These are phyloP conservation scores for Montipora cactus DNA, from an alignment of 64 coral and sea anemone species.

Conservation along the genomic window DNA sequence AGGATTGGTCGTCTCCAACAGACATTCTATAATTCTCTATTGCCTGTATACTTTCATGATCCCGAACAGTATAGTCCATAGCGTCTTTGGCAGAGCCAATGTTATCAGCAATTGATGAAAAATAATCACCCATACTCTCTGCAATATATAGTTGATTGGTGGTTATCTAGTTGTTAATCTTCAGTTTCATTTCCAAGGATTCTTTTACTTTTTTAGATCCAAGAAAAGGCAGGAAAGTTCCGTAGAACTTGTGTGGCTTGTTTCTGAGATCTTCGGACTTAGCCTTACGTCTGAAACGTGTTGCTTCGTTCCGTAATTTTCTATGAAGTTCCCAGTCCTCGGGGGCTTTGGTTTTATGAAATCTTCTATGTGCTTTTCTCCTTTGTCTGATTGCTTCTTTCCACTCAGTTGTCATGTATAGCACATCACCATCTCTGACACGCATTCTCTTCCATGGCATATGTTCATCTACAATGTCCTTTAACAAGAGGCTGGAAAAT, in stretches of 20 bases:
- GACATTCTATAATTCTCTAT: slow-evolving; percentile 20
- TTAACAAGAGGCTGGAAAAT: not conserved
- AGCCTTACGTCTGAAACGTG: not conserved
- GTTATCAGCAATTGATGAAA: slow-evolving; percentile 11
- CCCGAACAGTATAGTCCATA: not conserved
- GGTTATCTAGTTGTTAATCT: slow-evolving; percentile 15
- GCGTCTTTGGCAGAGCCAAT: not conserved
- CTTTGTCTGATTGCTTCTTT: slow-evolving; percentile 54
- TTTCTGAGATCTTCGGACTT: not conserved
- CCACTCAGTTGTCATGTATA: slow-evolving; percentile 65
- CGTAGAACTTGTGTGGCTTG: not conserved
- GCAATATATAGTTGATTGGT: slow-evolving; percentile 7
- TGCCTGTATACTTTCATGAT: slow-evolving; percentile 56
- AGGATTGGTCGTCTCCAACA: slow-evolving; percentile 9
- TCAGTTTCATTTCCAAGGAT: not conserved
- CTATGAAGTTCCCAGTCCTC: slow-evolving; percentile 51
- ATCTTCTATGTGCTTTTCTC: slow-evolving; percentile 24
- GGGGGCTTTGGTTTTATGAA: slow-evolving; percentile 33
- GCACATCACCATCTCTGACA: slow-evolving; percentile 51
- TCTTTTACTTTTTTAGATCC: slow-evolving; percentile 23
- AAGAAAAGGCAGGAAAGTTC: not conserved
- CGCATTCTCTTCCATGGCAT: slow-evolving; percentile 71
- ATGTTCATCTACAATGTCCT: slow-evolving; percentile 43
- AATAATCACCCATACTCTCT: slow-evolving; percentile 44
- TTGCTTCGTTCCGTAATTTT: slow-evolving; percentile 20